Base-by-base conservation (phyloP, 1,140 invertebrate genomes). In the Apis cerana region DNA sequence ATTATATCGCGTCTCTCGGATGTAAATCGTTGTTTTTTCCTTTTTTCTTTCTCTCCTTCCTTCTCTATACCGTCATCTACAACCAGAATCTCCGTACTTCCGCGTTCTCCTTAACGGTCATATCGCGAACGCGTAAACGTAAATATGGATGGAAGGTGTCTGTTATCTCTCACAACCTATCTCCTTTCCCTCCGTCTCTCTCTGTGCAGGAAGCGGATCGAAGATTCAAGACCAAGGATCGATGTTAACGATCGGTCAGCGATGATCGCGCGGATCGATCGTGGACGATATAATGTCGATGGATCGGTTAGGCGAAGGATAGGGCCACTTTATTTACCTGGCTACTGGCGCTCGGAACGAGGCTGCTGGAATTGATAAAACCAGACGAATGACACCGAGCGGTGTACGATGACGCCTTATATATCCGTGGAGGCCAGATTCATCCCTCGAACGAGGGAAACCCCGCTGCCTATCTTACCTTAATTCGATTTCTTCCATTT, bases 81-180 rank as follows among this genome's bases (percentile, higher is more conserved):
- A 91, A 91, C 89, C 90, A 87, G 91, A 90, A 91, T 91, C 85
- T 74, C 58, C 67, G 67, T 56, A 75, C 87, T 91, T 91, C 90
- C 91, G 91, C 88, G 75, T 91, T 91, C 85, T 80, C 86, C 81
- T 90, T 87, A 88, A 86, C 82, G 77, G 84, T 62, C 80, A 75
- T 81, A 91, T 90, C 90, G 90, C 86, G 69, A 86, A 81, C 87
- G 64, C 78, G 85, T 90, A 86, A 84, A 87, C 75, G 84, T 89
- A 90, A 87, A 90, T 90, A 90, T 89, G 84, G 81, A 89, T 89
- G 80, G 75, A 80, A 79, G 88, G 83, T 90, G 83, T 88, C 83
- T 80, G 19, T 50, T 74, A 52, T 79, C 70, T 64, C 58, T 33
- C n/a, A 11, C 74, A 21, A 62, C 56, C 33, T 75, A 23, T 84